phyloP scores from a whole-genome alignment of 2,888 invertebrate genomes.

The Phytoseiulus persimilis region DNA sequence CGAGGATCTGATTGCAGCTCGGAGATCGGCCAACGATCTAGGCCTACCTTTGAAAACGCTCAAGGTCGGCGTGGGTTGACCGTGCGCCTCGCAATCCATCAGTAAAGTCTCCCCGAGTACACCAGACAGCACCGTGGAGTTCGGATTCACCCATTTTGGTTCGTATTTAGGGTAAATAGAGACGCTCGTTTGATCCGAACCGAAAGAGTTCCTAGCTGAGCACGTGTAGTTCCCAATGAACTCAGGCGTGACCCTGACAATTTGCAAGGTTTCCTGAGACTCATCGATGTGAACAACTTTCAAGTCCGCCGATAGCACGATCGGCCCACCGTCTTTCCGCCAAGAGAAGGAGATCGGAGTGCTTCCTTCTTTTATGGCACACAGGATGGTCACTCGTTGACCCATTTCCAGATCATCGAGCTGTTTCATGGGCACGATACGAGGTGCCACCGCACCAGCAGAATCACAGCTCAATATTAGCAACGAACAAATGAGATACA shows the following conservation, averaged over 20 bases:
- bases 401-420: slow-evolving; percentile 22
- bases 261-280: slow-evolving; percentile 17
- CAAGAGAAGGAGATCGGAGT: slow-evolving; percentile 20
- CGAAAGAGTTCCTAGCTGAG: slow-evolving; percentile 22
- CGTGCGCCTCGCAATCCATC: slow-evolving; percentile 11
- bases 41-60: background rate
- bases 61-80: background rate
- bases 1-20: background rate
- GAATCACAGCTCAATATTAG: background rate
- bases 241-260: background rate
- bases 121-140: background rate
- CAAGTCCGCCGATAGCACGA: slow-evolving; percentile 9
- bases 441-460: background rate
- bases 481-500: background rate
- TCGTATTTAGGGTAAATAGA: slow-evolving; percentile 5
- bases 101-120: background rate
- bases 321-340: slow-evolving; percentile 16
- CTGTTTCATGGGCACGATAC: slow-evolving; percentile 9
- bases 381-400: slow-evolving; percentile 11
- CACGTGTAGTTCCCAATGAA: slow-evolving; percentile 12
- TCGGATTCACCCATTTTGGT: background rate
- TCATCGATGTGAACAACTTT: slow-evolving; percentile 15
- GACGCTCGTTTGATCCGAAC: slow-evolving; percentile 8
- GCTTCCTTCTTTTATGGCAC: slow-evolving; percentile 20
- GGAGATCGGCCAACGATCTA: background rate